These are phyloP conservation scores for Talpa occidentalis DNA, from an alignment of 2,113 vertebrate genomes.

Conservation along the genomic window DNA sequence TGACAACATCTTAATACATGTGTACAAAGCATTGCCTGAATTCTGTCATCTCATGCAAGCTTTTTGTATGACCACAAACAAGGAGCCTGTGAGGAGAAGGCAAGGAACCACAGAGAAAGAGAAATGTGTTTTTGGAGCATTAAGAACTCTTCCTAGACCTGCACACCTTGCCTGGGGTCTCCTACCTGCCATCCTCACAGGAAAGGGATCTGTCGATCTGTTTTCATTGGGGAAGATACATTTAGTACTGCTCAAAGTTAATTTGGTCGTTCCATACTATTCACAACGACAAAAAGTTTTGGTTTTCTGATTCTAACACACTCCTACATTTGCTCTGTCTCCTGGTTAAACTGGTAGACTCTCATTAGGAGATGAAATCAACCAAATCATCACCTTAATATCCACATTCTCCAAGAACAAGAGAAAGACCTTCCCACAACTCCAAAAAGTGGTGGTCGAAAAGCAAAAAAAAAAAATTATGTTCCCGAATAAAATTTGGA, in stretches of 20 bases:
- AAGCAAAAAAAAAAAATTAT: neutral
- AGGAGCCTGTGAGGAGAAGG: neutral
- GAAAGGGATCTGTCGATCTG: neutral
- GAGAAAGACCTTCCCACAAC: neutral
- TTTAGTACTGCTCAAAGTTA: constrained; percentile 1
- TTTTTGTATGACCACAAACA: neutral
- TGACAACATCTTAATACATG: constrained; percentile 17
- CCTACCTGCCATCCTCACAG: neutral
- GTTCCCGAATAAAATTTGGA: neutral
- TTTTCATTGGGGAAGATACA: constrained; percentile 8
- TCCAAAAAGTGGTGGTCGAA: neutral
- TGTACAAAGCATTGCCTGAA: neutral
- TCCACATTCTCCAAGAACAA: neutral
- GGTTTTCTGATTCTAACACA: constrained; percentile 22
- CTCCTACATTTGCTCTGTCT: neutral
- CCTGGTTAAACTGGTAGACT: neutral
- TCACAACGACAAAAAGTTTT: constrained; percentile 6
- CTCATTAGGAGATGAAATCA: neutral
- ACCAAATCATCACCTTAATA: neutral
- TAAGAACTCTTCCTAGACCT: neutral
- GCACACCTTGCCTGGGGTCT: neutral
- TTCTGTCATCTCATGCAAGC: neutral
- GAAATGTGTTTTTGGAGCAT: neutral
- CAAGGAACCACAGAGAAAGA: neutral
- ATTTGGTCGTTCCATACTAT: neutral